Conservation (phyloP, 2,113 vertebrate species). For the Chlorodrepanis virens region DNA sequence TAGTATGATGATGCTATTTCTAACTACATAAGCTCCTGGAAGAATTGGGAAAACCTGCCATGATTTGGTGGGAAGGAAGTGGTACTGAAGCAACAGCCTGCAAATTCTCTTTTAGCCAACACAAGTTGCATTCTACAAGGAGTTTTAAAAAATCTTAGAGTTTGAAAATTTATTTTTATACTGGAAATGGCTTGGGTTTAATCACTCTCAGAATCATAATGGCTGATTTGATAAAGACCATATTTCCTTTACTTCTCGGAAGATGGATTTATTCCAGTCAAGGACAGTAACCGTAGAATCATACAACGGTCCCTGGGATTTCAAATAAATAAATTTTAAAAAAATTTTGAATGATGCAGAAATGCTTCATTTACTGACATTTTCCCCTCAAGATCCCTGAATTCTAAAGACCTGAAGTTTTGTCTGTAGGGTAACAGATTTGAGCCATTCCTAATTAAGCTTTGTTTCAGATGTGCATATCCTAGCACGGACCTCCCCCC, state of each 20-base stretch:
- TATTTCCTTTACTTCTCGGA: not conserved
- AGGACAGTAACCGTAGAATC: not conserved
- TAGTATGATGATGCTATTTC: not conserved
- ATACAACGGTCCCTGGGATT: not conserved
- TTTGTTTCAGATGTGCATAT: not conserved
- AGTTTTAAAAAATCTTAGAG: not conserved
- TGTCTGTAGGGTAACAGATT: not conserved
- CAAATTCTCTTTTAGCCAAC: not conserved
- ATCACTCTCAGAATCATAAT: not conserved
- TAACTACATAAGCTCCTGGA: not conserved
- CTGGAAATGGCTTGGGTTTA: not conserved
- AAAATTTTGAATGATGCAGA: not conserved
- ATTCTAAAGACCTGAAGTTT: not conserved
- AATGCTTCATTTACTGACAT: not conserved
- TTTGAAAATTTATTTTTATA: not conserved
- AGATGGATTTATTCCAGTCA: not conserved
- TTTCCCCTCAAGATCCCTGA: not conserved
- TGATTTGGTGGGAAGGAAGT: not conserved
- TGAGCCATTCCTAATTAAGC: not conserved
- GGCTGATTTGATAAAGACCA: not conserved
- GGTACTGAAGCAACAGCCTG: not conserved
- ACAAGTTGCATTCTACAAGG: fast-evolving
- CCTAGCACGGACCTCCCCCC: not conserved
- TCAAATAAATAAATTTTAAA: not conserved
- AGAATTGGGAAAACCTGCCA: not conserved